Evolutionary conservation across 2,888 invertebrate genomes (phyloP), one percentile per base, ranked within the genome.

Genomic region (Chrysodeixis includens): DNA sequence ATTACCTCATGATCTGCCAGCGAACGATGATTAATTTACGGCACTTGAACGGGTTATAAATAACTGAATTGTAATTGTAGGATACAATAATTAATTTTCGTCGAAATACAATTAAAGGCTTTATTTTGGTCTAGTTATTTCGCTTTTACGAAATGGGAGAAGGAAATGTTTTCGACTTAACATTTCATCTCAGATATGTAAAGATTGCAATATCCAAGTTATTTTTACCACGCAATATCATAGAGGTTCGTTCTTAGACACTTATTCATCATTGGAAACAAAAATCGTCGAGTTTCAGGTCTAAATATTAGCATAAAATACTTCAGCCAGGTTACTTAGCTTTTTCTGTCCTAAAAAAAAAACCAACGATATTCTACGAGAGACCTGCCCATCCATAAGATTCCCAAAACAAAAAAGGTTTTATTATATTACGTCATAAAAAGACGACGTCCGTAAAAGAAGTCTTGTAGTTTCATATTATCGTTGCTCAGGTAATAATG

Each of bases 1-100:
- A 79, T 79, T 77, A 77, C 69, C 56, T 66, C 57, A 52, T 56
- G 60, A 62, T 64, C 56, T 71, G 74, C 60, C 63, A 63, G 61
- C 60, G 22, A 53, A 66, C 56, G 56, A 66, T 79, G 70, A 79
- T 79, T 77, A 79, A 79, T 79, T 72, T 64, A 54, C 56, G 59
- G 52, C 60, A 62, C 56, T 62, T 54, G 55, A 35, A 66, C 58
- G 56, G 60, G 64, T 77, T 62, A 79, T 79, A 79, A 77, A 79
- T 79, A 79, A 77, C 62, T 32, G 53, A 54, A 66, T 71, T 70
- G 69, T 72, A 65, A 70, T 61, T 56, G 58, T 30, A 35, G 52
- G 16, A 18, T 20, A 49, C 46, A 20, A 49, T 67, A 71, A 70
- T 72, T 61, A 79, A 78, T 71, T 79, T 46, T 67, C 56, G 65